Base-by-base conservation (phyloP, 2,113 vertebrate species). In the Nettapus auritus region DNA sequence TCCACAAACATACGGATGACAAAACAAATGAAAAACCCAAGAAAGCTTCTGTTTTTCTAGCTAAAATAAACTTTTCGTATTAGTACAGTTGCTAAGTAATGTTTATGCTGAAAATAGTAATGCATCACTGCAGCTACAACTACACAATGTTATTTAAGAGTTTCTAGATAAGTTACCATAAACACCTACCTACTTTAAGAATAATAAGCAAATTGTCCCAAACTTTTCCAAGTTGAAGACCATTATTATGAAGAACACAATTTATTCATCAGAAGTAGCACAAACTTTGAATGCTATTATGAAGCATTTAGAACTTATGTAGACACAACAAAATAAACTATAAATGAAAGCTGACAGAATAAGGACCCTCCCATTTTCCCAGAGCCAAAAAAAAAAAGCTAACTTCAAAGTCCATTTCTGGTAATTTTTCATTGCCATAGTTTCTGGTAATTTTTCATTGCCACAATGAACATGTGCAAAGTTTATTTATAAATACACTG, bases 361-460 rank as follows among this genome's bases (percentile, higher is more conserved):
- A 90, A 93, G 93, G 36, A 96, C 34, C 53, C 69, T 86, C 76
- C 76, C 52, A 60, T 88, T 84, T 86, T 89, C 86, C 66, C 53
- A 38, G 77, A 81, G 76, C 74, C 69, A 71, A 95, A 90, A 78
- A 77, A 40, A 40, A 11, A 13, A 26, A 36, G 20, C 3, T 42
- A 84, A 22, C 56, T 92, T 79, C 77, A 84, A 92, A 94, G 67
- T 3, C 40, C 38, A 31, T 85, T 92, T 78, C 56, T 93, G 56
- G 68, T 67, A 88, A 59, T 46, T 86, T 89, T 89, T 82, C 46
- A 60, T 3, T 82, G 60, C 34, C 34, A 36, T 64, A 63, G 40
- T 87, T 92, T 78, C 56, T 93, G 56, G 68, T 63, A 90, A 59
- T 50, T 86, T 89, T 89, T 82, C 46, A 60, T 3, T 82, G 64